phyloP scores from a whole-genome alignment of 1,140 invertebrate species.

The Nasonia vitripennis region DNA sequence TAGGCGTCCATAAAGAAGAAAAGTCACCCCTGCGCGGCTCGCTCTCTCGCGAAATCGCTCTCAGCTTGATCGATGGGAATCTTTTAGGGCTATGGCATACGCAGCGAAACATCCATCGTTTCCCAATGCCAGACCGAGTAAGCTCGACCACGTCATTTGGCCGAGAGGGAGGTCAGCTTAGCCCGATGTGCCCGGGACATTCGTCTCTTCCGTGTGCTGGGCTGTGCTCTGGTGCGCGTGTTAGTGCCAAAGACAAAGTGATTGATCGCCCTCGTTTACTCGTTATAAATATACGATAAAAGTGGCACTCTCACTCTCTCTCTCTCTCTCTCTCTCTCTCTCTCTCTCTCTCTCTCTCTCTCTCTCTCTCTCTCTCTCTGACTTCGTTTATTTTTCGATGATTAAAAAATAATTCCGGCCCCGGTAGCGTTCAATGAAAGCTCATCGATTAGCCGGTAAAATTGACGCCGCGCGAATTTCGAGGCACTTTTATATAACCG shows the following conservation, averaged over 20 bases:
- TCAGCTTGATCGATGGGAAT: slow-evolving; percentile 26
- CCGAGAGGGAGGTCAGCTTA: background rate
- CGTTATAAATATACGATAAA: background rate
- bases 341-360: background rate
- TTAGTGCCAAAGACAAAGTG: background rate
- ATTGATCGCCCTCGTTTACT: slow-evolving; percentile 24
- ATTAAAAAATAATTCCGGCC: background rate
- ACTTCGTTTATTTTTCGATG: background rate
- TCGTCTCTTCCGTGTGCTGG: background rate
- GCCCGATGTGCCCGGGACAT: background rate
- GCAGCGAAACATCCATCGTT: slow-evolving; percentile 15
- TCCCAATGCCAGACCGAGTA: background rate
- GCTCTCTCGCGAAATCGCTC: background rate
- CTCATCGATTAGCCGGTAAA: too few species aligned
- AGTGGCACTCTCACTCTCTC: background rate
- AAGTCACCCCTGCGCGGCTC: background rate
- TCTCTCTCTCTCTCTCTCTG: too few species aligned
- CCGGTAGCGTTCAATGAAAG: too few species aligned
- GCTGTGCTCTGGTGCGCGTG: background rate
- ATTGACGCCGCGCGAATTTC: too few species aligned
- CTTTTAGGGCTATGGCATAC: background rate
- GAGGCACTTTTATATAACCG: too few species aligned
- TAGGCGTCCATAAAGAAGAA: background rate
- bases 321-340: too few species aligned
- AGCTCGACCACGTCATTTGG: background rate